Base-by-base conservation (phyloP, 2,113 vertebrate species). In the Melanerpes formicivorus region DNA sequence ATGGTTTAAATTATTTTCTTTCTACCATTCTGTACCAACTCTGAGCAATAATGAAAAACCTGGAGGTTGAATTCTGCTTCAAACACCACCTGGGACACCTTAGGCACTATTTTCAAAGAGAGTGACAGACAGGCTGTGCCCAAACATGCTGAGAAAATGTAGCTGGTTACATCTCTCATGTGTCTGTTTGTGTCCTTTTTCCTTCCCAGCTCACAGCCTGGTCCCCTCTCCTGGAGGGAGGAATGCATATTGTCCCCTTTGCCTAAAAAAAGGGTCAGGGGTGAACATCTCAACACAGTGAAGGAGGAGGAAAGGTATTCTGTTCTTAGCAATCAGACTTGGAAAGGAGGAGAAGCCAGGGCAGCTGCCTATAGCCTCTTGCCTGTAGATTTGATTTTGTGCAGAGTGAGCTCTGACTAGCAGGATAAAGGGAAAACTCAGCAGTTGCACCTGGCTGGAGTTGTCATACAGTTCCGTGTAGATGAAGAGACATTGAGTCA, bases 21-120 rank as follows among this genome's bases (percentile, higher is more conserved):
- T 40, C 72, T 19, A 23, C 7, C 29, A 14, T 18, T 67, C 4
- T 29, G 4, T 0, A 0, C 18, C 63, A 65, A 26, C 9, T 89
- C 21, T 54, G 48, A 87, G 56, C 27, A 84, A 17, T 8, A 56
- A 17, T 23, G 22, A 78, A 94, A 80, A 26, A 37, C 46, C n/a
- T 60, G 26, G 60, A 74, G 50, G 62, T 64, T 27, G 37, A 56
- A 58, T 60, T 92, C 34, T 75, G 21, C 26, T 93, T 90, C 78
- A 54, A 55, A 15, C 21, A 69, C 19, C 60, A 62, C 6, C 8
- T 44, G 52, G 69, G 22, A 58, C 48, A 44, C 6, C 74, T 79
- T 23, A 88, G 69, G 18, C 3, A 29, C 14, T 40, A 66, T 46
- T 94, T 80, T 60, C 48, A 64, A 60, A 79, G 34, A 23, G 74